These are phyloP conservation scores for Drosophila pectinifera DNA, from an alignment of 1,140 invertebrate genomes.

Conservation along the genomic window DNA sequence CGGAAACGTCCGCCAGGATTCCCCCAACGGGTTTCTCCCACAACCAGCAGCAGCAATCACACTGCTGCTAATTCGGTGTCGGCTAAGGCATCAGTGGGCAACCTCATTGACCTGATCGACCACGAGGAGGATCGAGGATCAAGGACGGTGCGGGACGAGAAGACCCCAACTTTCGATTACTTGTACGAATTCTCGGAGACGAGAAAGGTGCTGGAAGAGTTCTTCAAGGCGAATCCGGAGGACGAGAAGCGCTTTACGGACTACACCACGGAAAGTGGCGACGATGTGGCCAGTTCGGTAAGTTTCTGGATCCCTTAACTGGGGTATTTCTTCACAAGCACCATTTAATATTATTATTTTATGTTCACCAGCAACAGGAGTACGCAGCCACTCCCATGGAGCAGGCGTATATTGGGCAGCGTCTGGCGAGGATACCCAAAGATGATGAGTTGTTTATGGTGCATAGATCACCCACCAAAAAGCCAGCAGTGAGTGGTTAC, in stretches of 20 bases:
- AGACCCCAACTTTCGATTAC: constrained; percentile 91
- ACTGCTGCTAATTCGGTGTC: constrained; percentile 40
- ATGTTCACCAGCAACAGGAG: constrained; percentile 35
- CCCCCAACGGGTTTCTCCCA: constrained; percentile 86
- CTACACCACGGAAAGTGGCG: constrained; percentile 76
- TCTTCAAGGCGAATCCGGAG: constrained; percentile 91
- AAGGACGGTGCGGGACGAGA: constrained; percentile 31
- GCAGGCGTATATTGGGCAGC: constrained; percentile 81
- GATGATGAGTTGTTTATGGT: constrained; percentile 81
- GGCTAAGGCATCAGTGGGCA: constrained; percentile 55
- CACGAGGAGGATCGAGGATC: constrained; percentile 43
- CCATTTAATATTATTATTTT: background rate
- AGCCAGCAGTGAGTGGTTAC: constrained; percentile 62
- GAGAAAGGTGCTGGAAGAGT: constrained; percentile 95
- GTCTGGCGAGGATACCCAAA: constrained; percentile 82
- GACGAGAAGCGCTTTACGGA: constrained; percentile 86
- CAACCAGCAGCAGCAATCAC: constrained; percentile 30
- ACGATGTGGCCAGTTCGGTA: constrained; percentile 76
- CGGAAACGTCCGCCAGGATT: constrained; percentile 89
- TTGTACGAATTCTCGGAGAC: constrained; percentile 96
- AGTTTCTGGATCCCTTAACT: background rate
- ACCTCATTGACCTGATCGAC: constrained; percentile 71
- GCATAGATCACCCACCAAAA: constrained; percentile 74
- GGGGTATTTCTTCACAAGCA: background rate
- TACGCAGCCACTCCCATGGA: constrained; percentile 55